These are phyloP conservation scores for Hydrolagus colliei DNA, from an alignment of 2,797 vertebrate species.

Conservation along the genomic window DNA sequence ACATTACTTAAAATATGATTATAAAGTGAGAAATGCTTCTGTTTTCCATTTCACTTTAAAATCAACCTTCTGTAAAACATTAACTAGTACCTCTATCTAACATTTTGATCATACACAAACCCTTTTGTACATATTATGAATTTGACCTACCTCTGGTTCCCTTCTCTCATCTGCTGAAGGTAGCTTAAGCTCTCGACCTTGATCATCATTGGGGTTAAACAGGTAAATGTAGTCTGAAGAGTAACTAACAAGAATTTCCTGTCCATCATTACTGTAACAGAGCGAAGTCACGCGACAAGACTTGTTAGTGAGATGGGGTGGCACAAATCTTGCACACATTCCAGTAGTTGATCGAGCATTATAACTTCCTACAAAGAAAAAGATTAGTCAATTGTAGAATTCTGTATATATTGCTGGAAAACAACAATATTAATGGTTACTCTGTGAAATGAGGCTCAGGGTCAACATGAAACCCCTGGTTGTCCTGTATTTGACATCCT, in stretches of 20 bases:
- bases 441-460: too few species aligned
- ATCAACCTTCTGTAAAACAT: not conserved
- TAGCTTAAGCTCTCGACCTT: constrained; percentile 86
- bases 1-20: too few species aligned
- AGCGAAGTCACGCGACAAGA: constrained; percentile 93
- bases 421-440: too few species aligned
- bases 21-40: too few species aligned
- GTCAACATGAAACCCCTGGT: not conserved
- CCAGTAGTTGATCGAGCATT: constrained; percentile 85
- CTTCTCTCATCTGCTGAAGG: constrained; percentile 83
- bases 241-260: constrained; percentile 96
- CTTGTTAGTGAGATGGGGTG: constrained; percentile 86
- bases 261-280: constrained; percentile 91
- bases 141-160: constrained; percentile 73
- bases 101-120: not conserved
- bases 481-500: not conserved
- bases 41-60: too few species aligned
- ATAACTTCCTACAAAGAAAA: constrained; percentile 72
- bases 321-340: constrained; percentile 92
- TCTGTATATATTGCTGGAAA: too few species aligned
- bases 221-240: constrained; percentile 97
- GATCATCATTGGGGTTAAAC: constrained; percentile 92
- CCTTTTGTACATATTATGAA: not conserved
- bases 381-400: not conserved
- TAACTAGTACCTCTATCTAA: not conserved